Base-by-base conservation (phyloP, 1,140 invertebrate genomes). In the Diachasmimorpha longicaudata region DNA sequence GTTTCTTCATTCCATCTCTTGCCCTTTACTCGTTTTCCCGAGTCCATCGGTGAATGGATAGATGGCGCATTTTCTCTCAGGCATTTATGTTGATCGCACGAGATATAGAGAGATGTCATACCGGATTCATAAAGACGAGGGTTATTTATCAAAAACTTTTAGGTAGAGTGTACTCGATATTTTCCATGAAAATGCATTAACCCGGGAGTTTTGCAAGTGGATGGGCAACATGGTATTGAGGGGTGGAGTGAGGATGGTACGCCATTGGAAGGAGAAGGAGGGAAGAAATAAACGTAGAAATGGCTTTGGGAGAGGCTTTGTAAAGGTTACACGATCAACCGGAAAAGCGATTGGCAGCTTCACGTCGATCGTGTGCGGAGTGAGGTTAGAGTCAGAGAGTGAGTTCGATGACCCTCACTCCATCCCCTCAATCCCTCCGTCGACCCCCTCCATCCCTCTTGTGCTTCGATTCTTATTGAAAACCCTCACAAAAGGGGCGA, bases 401-500 rank as follows among this genome's bases (percentile, higher is more conserved):
- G 63, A 75, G 77, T 79, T 77, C 79, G 76, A 48, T 69, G 76
- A 83, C 72, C 79, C 78, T 74, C 55, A 44, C 37, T 19, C 52
- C 70, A 46, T 70, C 66, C 37, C 31, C 31, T 6, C 31, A 31
- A 6, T 6, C 6, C 31, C 31, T 31, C 31, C 6, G 2, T 58
- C 52, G 3, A 0, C 14, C 58, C 69, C 58, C 46, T 42, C 44
- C 74, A 70, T 69, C 76, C 75, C 36, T 58, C 39, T 71, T 70
- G 44, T 46, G 72, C 75, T 77, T 81, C 82, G 81, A 81, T 85
- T 84, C 85, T 87, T 86, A 86, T 87, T 86, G 85, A 86, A 63
- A 86, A 86, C 81, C 82, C 85, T 84, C 83, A 87, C 85, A 87
- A 88, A 88, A 88, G 87, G 87, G 83, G 83, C 82, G 85, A 85